These are phyloP conservation scores for Botia kubotai DNA, from an alignment of 2,797 vertebrate genomes.

Conservation along the genomic window DNA sequence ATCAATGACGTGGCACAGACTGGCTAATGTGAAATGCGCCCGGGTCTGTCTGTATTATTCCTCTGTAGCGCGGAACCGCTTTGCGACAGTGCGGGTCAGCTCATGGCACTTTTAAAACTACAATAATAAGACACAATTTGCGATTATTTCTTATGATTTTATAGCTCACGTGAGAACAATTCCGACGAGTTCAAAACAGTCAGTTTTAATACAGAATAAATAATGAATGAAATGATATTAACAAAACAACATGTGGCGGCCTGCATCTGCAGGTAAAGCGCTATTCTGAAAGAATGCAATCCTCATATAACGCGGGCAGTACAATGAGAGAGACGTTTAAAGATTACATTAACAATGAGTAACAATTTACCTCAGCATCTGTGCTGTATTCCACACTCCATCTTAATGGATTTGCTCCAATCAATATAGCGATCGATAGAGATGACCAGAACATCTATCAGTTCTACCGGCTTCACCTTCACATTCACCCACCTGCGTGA, in stretches of 20 bases:
- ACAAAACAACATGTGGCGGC: too few relatives aligned
- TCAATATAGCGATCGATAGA: conserved; percentile 84
- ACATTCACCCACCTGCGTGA: not conserved
- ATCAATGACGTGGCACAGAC: conserved; percentile 86
- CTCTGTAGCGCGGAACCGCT: conserved; percentile 47
- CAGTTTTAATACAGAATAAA: not conserved
- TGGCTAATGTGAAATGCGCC: conserved; percentile 87
- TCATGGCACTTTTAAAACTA: not conserved
- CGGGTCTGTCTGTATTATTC: conserved; percentile 70
- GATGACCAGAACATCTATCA: conserved; percentile 87
- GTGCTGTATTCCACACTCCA: conserved; percentile 85
- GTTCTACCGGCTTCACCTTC: conserved; percentile 79
- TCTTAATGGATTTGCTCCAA: conserved; percentile 85
- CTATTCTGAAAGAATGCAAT: not conserved
- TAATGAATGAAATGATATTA: not conserved
- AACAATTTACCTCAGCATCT: conserved; percentile 84
- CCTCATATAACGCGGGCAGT: conserved; percentile 19
- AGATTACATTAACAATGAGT: conserved; percentile 79
- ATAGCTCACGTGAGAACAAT: not conserved
- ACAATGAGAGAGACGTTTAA: conserved; percentile 69
- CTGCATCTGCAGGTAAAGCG: not conserved
- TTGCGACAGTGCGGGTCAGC: not conserved
- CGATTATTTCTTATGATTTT: not conserved
- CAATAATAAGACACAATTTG: not conserved
- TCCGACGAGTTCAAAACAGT: not conserved